Evolutionary conservation across 37 sponge, comb jelly and placozoan genomes (phyloP), one percentile per base, ranked within the genome.

Genomic region (Halichondria panicea): DNA sequence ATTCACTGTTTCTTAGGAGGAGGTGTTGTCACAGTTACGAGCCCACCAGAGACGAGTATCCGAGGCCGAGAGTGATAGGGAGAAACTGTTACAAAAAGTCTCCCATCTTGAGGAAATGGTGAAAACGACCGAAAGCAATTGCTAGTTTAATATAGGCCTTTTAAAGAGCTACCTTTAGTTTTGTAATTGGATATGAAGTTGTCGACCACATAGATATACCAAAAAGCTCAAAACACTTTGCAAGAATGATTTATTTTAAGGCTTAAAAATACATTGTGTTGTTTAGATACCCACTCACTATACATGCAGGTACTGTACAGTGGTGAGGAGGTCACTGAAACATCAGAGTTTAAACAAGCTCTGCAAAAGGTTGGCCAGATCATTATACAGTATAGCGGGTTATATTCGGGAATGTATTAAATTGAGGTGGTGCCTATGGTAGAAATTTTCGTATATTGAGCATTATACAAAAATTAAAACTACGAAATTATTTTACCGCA

Each of bases 261-360:
- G n/a, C n/a, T n/a, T n/a, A n/a, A n/a, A n/a, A n/a, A n/a, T n/a
- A n/a, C n/a, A n/a, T n/a, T n/a, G n/a, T 25, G 65, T 32, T 21
- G 3, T 3, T 21, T 63, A 63, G 3, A 63, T 3, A 21, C 4
- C 27, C 21, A 9, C 3, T 28, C 37, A 1, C 67, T 38, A 15
- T 32, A 48, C 15, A 48, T 68, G 25, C 50, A 71, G 56, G 19
- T 71, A 8, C 56, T 55, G 3, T 28, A 54, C 27, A 18, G 72
- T n/a, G 3, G 13, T 3, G 27, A 18, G 6, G 24, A 24, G 0
- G 64, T 76, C 35, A 80, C 38, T 50, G 83, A 87, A 24, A 46
- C 83, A 25, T 75, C 66, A 13, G 88, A 87, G 70, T 87, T 87
- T 45, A 74, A 82, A 34, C 32, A 63, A 25, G 88, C 88, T 37